Evolutionary conservation across 1,140 invertebrate species (phyloP), one percentile per base, ranked within the genome.

Genomic region (Tribolium castaneum): DNA sequence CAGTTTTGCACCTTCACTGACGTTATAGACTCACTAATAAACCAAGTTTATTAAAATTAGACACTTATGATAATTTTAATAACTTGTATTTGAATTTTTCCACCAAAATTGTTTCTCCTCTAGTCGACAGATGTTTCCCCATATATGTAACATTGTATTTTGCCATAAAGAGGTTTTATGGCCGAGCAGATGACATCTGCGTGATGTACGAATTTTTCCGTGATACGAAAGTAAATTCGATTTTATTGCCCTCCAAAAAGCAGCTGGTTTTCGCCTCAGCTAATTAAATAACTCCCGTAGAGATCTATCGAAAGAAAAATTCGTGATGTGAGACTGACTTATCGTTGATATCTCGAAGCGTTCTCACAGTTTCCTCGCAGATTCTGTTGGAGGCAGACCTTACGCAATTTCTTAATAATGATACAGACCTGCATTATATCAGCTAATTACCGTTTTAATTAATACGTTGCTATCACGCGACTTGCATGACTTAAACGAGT

Each of bases 21-120:
- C 59, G 30, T 35, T 66, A 34, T 12, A 35, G 59, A 66, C 59
- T 66, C 59, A 66, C 59, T 66, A 66, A 66, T 66, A 66, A 34
- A 66, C 59, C n/a, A 66, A 35, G 59, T 66, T 66, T 66, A 66
- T 66, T 66, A 66, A 66, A 35, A 66, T 66, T 66, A 66, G 59
- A 12, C 25, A 35, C 12, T 66, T 66, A 35, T 30, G 59, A 66
- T 34, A 35, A 66, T 66, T 35, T 35, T 35, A 35, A 59, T 59
- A 19, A 25, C 54, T 22, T 10, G 7, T 10, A 14, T 66, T 66
- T 35, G 12, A 14, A 66, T 35, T 66, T 66, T 66, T 66, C 30
- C n/a, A 25, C 25, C 10, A 30, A 35, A 66, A 66, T 30, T 30
- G 30, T 66, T 66, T 25, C 54, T 59, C 54, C n/a, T 19, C 0